Evolutionary conservation across 2,888 invertebrate species (phyloP), one percentile per base, ranked within the genome.

Genomic region (Xanthorhoe spadicearia): DNA sequence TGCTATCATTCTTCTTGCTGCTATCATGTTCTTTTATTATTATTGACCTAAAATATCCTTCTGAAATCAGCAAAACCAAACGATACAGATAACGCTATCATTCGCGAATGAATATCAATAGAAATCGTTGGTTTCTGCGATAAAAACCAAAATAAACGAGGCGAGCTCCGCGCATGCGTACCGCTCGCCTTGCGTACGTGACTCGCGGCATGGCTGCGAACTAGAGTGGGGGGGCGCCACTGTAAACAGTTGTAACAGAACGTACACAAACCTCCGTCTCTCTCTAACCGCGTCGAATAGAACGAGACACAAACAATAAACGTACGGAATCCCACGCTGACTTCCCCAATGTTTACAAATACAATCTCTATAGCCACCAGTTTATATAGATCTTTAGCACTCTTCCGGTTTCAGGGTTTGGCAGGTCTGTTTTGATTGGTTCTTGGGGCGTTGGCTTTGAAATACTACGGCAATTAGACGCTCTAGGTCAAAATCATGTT

Each of bases 41-140:
- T 62, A 62, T 61, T 64, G 60, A 46, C 59, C 66, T 59, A 54
- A 58, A 58, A 61, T 43, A 64, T 61, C 53, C 56, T 52, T 51
- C 10, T 15, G 43, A 59, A 59, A 61, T 59, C 62, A 55, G 61
- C 57, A 51, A 53, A 61, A 49, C 15, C 54, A 50, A 53, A 19
- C 32, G 58, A 50, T 50, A 65, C 32, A 67, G 61, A 68, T 69
- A 78, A 71, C 72, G 74, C 77, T 82, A 83, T 83, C 82, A 67
- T 71, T 73, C 58, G 77, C 98, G 73, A 98, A 97, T 96, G 97
- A 94, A 93, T 84, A 84, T 85, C 83, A 64, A 64, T 75, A 76
- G 71, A 77, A 75, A 87, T 87, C 83, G 80, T 73, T 67, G 54
- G 73, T 78, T 78, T 75, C 72, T 70, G 68, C 75, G 87, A 89